Evolutionary conservation across 2,888 invertebrate species (phyloP).

Genomic region (Apoderus coryli): DNA sequence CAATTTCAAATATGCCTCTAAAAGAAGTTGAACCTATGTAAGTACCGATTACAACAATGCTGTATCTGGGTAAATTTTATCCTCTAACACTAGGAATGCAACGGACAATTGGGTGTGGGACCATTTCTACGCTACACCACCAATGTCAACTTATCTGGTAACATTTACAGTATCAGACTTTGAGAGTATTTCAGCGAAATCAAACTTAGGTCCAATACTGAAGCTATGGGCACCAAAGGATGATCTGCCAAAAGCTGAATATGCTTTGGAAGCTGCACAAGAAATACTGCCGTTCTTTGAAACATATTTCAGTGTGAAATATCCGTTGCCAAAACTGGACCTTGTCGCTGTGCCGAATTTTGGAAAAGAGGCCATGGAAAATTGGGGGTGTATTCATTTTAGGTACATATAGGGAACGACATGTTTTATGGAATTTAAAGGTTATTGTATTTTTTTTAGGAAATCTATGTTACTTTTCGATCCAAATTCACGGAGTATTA

Average conservation of each 20-base stretch:
- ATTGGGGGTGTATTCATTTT: constrained; percentile 44
- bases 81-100: constrained; percentile 27
- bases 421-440: not conserved
- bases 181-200: constrained; percentile 20
- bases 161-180: constrained; percentile 38
- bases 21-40: constrained; percentile 39
- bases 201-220: constrained; percentile 25
- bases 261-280: constrained; percentile 37
- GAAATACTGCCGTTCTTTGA: constrained; percentile 37
- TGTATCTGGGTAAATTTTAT: too few relatives aligned
- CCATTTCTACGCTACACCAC: constrained; percentile 45
- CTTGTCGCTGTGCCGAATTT: constrained; percentile 45
- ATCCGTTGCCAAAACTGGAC: constrained; percentile 40
- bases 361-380: constrained; percentile 39
- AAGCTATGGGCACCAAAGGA: constrained; percentile 34
- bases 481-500: constrained; percentile 32
- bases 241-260: constrained; percentile 28
- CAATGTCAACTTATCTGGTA: constrained; percentile 64
- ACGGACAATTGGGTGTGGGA: constrained; percentile 43
- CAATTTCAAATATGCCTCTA: constrained; percentile 58
- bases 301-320: constrained; percentile 38
- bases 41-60: too few relatives aligned
- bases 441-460: constrained; percentile 28
- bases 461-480: constrained; percentile 47
- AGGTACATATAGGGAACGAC: too few relatives aligned